phyloP scores from a whole-genome alignment of 1,140 invertebrate species.

The Drosophila malerkotliana region DNA sequence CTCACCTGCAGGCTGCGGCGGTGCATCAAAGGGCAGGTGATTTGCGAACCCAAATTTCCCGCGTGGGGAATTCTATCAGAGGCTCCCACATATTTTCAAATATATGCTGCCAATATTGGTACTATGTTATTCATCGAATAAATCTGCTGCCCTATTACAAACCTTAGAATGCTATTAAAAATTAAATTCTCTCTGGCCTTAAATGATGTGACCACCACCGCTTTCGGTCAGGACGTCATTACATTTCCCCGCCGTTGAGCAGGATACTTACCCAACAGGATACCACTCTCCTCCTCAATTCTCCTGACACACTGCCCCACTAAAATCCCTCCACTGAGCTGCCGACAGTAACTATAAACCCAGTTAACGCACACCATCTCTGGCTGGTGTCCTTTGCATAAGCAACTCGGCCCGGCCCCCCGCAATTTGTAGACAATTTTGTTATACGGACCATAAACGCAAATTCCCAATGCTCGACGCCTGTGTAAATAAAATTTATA shows the following conservation, averaged over 20 bases:
- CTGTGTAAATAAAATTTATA: slow-evolving; percentile 68
- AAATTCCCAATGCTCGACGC: slow-evolving; percentile 60
- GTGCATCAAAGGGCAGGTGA: neutral
- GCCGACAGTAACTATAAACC: slow-evolving; percentile 50
- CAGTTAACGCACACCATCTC: slow-evolving; percentile 40
- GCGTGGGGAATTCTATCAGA: neutral
- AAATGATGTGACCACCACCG: too few species aligned
- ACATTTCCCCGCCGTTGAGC: slow-evolving; percentile 1
- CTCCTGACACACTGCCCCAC: slow-evolving; percentile 21
- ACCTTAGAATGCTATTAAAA: neutral
- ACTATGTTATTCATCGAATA: neutral
- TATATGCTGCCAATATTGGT: neutral
- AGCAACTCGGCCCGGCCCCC: slow-evolving; percentile 19
- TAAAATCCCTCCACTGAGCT: slow-evolving; percentile 42
- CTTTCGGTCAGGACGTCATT: slow-evolving; percentile 5
- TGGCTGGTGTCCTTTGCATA: slow-evolving; percentile 41
- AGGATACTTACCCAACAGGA: slow-evolving; percentile 5
- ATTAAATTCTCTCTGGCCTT: neutral
- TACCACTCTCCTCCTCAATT: neutral
- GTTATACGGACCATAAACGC: slow-evolving; percentile 65
- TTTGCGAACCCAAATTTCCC: neutral
- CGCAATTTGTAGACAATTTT: slow-evolving; percentile 65
- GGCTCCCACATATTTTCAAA: neutral
- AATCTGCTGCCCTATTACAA: too few species aligned
- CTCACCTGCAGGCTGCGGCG: slow-evolving; percentile 8